Conservation (phyloP, 2,797 vertebrate species). For the Coracias cyanogaster region DNA sequence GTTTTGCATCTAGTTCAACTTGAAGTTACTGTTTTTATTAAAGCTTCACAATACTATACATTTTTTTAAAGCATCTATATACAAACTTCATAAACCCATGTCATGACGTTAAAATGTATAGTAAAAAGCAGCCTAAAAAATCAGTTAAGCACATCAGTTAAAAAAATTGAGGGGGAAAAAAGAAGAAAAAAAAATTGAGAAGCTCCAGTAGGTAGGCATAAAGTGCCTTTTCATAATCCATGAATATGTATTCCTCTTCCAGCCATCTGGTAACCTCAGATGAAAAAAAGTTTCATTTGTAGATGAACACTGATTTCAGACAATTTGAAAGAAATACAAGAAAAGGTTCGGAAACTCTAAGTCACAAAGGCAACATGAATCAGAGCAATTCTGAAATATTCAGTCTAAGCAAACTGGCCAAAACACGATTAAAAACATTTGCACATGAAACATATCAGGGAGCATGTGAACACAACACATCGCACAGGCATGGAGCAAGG, state of each 20-base stretch:
- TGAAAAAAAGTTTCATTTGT: not conserved
- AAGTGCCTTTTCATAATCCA: not conserved
- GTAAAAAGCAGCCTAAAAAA: not conserved
- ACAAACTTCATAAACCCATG: not conserved
- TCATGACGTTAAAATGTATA: not conserved
- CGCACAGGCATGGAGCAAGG: not conserved
- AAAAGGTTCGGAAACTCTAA: not conserved
- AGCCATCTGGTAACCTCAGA: not conserved
- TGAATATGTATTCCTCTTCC: not conserved
- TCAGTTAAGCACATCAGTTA: not conserved
- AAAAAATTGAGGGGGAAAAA: rapidly evolving
- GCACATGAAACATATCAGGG: not conserved
- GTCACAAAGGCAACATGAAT: not conserved
- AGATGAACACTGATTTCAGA: not conserved
- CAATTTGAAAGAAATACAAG: not conserved
- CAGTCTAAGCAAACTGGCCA: not conserved
- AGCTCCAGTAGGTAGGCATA: not conserved
- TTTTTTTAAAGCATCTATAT: not conserved
- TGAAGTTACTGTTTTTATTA: not conserved
- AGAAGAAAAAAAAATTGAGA: not conserved
- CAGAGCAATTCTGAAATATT: not conserved
- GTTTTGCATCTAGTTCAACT: not conserved
- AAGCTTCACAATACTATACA: not conserved
- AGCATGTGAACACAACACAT: not conserved
- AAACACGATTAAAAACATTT: not conserved